phyloP scores from a whole-genome alignment of 2,888 invertebrate genomes.

The Torymus tubicola region DNA sequence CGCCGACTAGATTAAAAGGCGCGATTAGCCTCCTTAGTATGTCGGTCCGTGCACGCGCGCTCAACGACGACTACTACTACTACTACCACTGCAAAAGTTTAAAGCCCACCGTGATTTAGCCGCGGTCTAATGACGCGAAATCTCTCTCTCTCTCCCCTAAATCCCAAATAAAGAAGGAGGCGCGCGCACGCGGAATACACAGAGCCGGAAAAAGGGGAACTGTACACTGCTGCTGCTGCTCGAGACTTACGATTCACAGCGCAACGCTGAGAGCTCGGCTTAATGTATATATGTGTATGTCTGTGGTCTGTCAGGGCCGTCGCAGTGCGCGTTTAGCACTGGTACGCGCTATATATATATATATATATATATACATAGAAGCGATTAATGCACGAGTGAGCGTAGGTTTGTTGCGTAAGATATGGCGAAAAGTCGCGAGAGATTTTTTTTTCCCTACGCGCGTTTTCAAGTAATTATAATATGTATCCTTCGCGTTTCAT shows the following conservation, averaged over 20 bases:
- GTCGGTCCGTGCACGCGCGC: slow-evolving; percentile 22
- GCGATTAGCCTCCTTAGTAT: slow-evolving; percentile 49
- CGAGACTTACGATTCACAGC: too few relatives aligned
- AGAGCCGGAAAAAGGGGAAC: too few relatives aligned
- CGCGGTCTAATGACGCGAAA: slow-evolving; percentile 53
- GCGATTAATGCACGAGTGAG: slow-evolving; percentile 21
- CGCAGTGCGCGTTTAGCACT: slow-evolving; percentile 16
- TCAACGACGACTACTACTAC: too few relatives aligned
- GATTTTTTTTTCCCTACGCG: neutral
- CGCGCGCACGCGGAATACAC: neutral
- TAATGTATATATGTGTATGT: neutral
- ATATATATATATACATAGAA: neutral
- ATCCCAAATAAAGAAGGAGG: slow-evolving; percentile 46
- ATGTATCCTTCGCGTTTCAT: too few relatives aligned
- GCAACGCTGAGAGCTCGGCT: too few relatives aligned
- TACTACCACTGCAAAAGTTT: slow-evolving; percentile 33
- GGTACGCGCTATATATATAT: too few relatives aligned
- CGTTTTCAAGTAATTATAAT: too few relatives aligned
- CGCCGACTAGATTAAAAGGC: slow-evolving; percentile 41
- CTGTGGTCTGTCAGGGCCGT: neutral
- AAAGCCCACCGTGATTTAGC: slow-evolving; percentile 47
- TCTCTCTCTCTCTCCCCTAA: slow-evolving; percentile 19
- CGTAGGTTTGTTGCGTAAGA: slow-evolving; percentile 26
- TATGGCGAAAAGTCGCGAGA: slow-evolving; percentile 17
- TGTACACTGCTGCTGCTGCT: too few relatives aligned